A percentile compares a stretch with the other conserved stretches of the same genome.
Evolutionary conservation across 1,140 invertebrate genomes (phyloP).

Genomic region (Drosophila dunni): DNA sequence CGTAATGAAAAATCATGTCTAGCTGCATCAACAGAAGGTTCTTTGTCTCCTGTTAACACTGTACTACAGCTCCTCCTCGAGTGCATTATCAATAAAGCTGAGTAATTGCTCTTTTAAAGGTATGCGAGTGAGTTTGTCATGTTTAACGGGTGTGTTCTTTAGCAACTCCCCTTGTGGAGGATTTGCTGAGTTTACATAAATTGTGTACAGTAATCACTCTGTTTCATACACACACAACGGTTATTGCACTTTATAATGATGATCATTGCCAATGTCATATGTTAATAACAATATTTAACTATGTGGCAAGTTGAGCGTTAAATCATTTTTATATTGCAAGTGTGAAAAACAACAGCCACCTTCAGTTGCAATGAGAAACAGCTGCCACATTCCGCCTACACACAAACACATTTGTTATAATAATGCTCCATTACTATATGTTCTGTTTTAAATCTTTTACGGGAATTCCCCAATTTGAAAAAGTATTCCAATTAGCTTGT

Average conservation of each 20-base stretch:
- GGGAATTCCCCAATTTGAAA: neutral
- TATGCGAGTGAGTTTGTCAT: neutral
- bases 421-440: neutral
- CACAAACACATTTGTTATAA: neutral
- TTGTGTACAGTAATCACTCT: neutral
- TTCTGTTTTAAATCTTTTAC: neutral
- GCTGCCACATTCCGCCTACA: neutral
- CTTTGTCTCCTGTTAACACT: slow-evolving; percentile 20
- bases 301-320: slow-evolving; percentile 14
- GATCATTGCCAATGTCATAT: slow-evolving; percentile 24
- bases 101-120: slow-evolving; percentile 12
- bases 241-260: slow-evolving; percentile 19
- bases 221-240: neutral
- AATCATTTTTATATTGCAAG: slow-evolving; percentile 30
- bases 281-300: slow-evolving; percentile 4
- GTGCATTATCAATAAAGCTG: slow-evolving; percentile 40
- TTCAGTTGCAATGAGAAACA: slow-evolving; percentile 9
- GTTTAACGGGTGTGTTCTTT: neutral
- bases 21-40: neutral
- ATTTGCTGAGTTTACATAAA: neutral
- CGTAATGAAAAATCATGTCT: slow-evolving; percentile 31
- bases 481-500: neutral
- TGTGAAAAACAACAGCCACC: neutral
- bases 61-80: neutral
- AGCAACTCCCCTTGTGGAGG: neutral